Conservation (phyloP, 2,113 vertebrate species). For the Ardeotis arabs region DNA sequence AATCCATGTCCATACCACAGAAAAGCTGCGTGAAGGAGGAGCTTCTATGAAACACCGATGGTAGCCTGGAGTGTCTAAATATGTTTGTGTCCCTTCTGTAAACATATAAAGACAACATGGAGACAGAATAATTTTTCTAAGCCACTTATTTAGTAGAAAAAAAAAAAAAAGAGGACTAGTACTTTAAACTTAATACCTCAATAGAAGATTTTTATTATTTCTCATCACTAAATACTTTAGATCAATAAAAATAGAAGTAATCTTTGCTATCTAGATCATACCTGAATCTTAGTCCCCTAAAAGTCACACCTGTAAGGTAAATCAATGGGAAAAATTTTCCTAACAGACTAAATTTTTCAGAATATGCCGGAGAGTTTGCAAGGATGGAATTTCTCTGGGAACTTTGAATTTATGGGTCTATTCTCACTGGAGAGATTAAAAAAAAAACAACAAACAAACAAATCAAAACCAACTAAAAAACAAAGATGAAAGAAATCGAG, state of each 20-base stretch:
- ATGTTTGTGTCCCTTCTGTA: neutral
- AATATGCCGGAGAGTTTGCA: neutral
- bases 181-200: neutral
- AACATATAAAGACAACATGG: neutral
- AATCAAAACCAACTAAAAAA: neutral
- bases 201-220: neutral
- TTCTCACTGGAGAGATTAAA: neutral
- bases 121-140: neutral
- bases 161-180: neutral
- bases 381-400: neutral
- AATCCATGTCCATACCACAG: neutral
- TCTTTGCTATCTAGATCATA: neutral
- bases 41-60: neutral
- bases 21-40: neutral
- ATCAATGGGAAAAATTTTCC: neutral
- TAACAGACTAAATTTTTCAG: neutral
- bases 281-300: neutral
- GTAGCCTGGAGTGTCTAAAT: neutral
- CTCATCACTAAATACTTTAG: neutral
- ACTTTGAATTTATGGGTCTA: neutral
- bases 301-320: neutral
- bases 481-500: neutral
- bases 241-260: neutral
- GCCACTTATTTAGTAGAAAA: neutral
- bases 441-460: neutral